Percentiles rank a stretch among this genome's conserved stretches.
These are phyloP conservation scores for Sorex fumeus DNA, from an alignment of 2,113 vertebrate species.

Conservation along the genomic window DNA sequence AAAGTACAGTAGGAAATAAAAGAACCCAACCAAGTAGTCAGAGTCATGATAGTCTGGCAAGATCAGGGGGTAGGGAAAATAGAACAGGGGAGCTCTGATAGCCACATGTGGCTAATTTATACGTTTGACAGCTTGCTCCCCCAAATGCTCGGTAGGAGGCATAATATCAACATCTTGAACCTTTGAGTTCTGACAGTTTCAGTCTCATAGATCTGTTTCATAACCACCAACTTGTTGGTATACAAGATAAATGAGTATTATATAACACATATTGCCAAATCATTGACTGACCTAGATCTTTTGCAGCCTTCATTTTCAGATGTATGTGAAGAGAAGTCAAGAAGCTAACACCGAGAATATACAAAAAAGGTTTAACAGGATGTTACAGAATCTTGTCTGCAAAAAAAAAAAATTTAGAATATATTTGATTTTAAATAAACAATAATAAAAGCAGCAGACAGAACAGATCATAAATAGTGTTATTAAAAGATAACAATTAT, in stretches of 20 bases:
- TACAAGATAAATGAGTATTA: constrained; percentile 86
- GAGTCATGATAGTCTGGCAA: constrained; percentile 78
- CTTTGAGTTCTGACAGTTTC: constrained; percentile 16
- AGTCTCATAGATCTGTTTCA: constrained; percentile 60
- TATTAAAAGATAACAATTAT: constrained; percentile 88
- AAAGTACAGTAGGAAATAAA: constrained; percentile 69
- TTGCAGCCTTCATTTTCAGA: constrained; percentile 68
- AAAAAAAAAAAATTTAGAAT: constrained; percentile 85
- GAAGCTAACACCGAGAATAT: constrained; percentile 80
- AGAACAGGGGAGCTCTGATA: constrained; percentile 56
- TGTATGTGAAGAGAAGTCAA: constrained; percentile 81
- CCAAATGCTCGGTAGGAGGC: constrained; percentile 64
- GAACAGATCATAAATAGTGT: constrained; percentile 89
- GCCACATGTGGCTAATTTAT: neutral
- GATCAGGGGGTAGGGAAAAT: constrained; percentile 81
- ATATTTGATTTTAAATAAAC: constrained; percentile 88
- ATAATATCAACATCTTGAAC: constrained; percentile 11
- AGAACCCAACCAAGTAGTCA: constrained; percentile 46
- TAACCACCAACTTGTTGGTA: constrained; percentile 70
- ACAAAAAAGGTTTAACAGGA: constrained; percentile 86
- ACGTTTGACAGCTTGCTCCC: neutral
- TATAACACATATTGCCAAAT: constrained; percentile 83
- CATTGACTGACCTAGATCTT: constrained; percentile 83
- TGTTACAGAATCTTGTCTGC: constrained; percentile 82
- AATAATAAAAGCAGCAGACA: constrained; percentile 87